Base-by-base conservation (phyloP, 2,113 vertebrate species). In the Callithrix jacchus region DNA sequence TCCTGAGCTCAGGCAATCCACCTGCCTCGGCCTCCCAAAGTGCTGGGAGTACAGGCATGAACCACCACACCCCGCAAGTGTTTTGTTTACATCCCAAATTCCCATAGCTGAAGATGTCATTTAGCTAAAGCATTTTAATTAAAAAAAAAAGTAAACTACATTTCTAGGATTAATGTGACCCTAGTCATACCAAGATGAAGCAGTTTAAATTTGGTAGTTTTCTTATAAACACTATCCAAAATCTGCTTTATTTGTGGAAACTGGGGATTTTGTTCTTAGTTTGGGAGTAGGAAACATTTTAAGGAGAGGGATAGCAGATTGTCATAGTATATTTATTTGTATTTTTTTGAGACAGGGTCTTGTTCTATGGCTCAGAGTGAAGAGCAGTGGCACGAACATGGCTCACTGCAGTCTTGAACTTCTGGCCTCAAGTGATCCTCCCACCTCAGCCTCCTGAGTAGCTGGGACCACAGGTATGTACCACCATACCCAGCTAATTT, bases 181-280 rank as follows among this genome's bases (percentile, higher is more conserved):
- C 94, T 58, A 94, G 49, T 95, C n/a, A 42, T 21, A 52, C 5
- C 30, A 77, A 89, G 47, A 76, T 45, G 68, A 73, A 91, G 32
- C 10, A 42, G 56, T 71, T 73, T n/a, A 73, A 76, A 52, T 82
- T 74, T 54, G n/a, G 47, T 88, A 37, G 58, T 54, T 92, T 81
- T 45, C 25, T 73, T 16, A 52, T 96, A 81, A 20, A 42, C 23
- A 61, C 37, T 58, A 82, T 79, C 45, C 30, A 4, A 73, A 91
- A 66, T 66, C 4, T 73, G 25, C 37, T 95, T 94, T 88, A 49
- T 76, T 64, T 64, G 58, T n/a, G 3, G 12, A 70, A 61, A 40
- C 6, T 37, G 27, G 16, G 30, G 10, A 20, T 40, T 76, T 42
- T 61, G 37, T 52, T 5, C 10, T 85, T 52, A 66, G 20, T 52